These are phyloP conservation scores for Chaetodon trifasciatus DNA, from an alignment of 2,797 vertebrate species.

Conservation along the genomic window DNA sequence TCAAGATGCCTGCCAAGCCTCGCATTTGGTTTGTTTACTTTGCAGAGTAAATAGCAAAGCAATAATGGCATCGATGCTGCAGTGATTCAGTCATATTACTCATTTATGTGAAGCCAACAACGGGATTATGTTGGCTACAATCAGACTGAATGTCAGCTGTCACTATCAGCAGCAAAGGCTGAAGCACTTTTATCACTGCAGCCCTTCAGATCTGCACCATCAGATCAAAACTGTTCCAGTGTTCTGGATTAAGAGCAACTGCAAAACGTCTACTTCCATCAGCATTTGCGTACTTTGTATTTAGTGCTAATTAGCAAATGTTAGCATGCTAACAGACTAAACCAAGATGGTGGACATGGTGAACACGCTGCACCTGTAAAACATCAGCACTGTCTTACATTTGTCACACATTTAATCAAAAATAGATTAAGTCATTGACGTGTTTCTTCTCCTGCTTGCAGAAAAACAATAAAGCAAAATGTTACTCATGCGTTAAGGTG, in stretches of 20 bases:
- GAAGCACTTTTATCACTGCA: not conserved
- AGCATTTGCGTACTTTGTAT: too few species aligned
- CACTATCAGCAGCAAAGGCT: not conserved
- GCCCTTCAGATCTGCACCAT: too few species aligned
- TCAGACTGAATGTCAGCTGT: constrained; percentile 6
- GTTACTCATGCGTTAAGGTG: too few species aligned
- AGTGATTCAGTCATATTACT: constrained; percentile 6
- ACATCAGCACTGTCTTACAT: too few species aligned
- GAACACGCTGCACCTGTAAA: too few species aligned
- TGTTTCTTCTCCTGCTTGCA: not conserved
- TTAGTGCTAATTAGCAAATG: too few species aligned
- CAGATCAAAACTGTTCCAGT: too few species aligned
- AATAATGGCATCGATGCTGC: not conserved
- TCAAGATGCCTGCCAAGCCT: constrained; percentile 3
- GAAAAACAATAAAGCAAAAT: not conserved
- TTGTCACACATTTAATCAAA: not conserved
- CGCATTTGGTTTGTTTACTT: not conserved
- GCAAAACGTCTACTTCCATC: too few species aligned
- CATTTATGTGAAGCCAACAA: constrained; percentile 3
- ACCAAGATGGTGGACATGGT: too few species aligned
- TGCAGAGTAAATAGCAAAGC: constrained; percentile 24
- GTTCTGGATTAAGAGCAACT: too few species aligned
- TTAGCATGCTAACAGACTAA: too few species aligned
- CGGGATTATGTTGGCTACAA: not conserved
- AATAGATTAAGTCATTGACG: not conserved